Base-by-base conservation (phyloP, 64 coral and sea anemone genomes). In the Pocillopora damicornis region DNA sequence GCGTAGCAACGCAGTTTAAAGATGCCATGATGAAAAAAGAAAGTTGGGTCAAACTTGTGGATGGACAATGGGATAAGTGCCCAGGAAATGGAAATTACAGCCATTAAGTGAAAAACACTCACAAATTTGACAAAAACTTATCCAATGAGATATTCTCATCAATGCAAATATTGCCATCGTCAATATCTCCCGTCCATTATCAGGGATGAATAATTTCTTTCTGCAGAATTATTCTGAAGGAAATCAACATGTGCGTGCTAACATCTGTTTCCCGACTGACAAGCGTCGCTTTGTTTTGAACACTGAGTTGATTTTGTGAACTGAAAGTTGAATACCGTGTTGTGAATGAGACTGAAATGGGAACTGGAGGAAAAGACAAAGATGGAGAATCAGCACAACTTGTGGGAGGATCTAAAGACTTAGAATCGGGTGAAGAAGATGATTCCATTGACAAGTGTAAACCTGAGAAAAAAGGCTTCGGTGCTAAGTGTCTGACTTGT, bases 241-340 rank as follows among this genome's bases (percentile, higher is more conserved):
- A 42, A 83, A 83, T 83, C 80, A 67, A 63, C 80, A 83, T 83
- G 35, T 4, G 80, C 34, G 16, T 66, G 35, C 80, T 25, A 85
- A 65, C 81, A 85, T 85, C 81, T 85, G 81, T 58, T 37, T 26
- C 3, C 35, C 35, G 12, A 18, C 63, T 22, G 42, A 36, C 35
- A 85, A 12, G 61, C 63, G 35, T 71, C 81, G 62, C 65, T 85
- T 85, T 85, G 65, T 85, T 85, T 85, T 83, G n/a, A 58, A 72
- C 67, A 17, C 25, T 56, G 25, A 56, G 37, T 73, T 26, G 63
- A 8, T 18, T 85, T 73, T 85, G 20, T 30, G 51, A 23, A 62
- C 59, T 81, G 79, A 30, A 22, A 37, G 36, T 12, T 11, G 62
- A 63, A 63, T 12, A 1, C 2, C 15, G 42, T 34, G 11, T 15